Evolutionary conservation across 2,113 vertebrate genomes (phyloP), one percentile per base, ranked within the genome.

Genomic region (Aplodontia rufa): DNA sequence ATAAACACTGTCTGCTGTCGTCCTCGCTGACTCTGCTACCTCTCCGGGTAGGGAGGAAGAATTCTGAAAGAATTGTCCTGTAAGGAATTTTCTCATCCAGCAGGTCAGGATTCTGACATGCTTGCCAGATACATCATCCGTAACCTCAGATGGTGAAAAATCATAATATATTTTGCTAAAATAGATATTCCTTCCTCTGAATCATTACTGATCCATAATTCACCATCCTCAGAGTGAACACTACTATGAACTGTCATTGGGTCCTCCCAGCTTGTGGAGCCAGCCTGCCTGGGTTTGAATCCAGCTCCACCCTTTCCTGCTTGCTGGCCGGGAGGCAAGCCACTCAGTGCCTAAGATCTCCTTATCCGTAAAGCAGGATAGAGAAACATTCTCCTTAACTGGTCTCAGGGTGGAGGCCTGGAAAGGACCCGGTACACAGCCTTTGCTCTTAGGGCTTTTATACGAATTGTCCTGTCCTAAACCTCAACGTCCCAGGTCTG

Each of bases 1-100:
- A 4, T 7, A 42, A 55, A 24, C 35, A 30, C 2, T 11, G 0
- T 16, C 28, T 45, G n/a, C 32, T 19, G 32, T 0, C 22, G 19
- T 45, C 40, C 28, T 83, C 82, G 58, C 26, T 24, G 86, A 32
- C 37, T n/a, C 20, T n/a, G 40, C 28, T 28, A 37, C 14, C 10
- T 91, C 60, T 75, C 83, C 35, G n/a, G 0, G 28, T 2, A 42
- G 24, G 19, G 30, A 22, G 45, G 20, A 24, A n/a, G n/a, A n/a
- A n/a, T n/a, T n/a, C n/a, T n/a, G 22, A 40, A 49, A 49, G 9
- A 37, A 24, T 55, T 78, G 16, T 68, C 60, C 24, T 17, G 45
- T 1, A 35, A 87, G 51, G 32, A 76, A 47, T 5, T 72, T 69
- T 62, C 8, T 72, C 26, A 58, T 60, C 30, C 3, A 4, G 17